Percentiles rank a stretch among this genome's conserved stretches.
These are phyloP conservation scores for Carollia perspicillata DNA, from an alignment of 2,113 vertebrate species.

Conservation along the genomic window DNA sequence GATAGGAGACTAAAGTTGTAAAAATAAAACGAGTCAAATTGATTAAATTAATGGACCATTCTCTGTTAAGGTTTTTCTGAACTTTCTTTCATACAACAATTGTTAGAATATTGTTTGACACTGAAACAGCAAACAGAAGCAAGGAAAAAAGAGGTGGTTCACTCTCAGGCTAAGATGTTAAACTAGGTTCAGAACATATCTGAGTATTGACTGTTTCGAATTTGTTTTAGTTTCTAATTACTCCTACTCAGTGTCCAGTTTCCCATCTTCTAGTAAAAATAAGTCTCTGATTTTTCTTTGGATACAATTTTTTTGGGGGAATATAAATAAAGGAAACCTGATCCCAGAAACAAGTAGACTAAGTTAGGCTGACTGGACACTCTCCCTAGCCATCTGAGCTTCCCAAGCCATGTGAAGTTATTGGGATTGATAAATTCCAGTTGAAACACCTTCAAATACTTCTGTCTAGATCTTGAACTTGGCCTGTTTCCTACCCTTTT, in stretches of 20 bases:
- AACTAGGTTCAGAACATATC: neutral
- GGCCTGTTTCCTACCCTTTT: neutral
- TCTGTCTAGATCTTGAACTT: neutral
- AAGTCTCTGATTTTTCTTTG: neutral
- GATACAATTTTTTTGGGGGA: neutral
- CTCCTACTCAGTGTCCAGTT: neutral
- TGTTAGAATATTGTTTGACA: neutral
- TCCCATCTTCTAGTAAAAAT: neutral
- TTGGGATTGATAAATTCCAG: neutral
- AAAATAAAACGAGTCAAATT: neutral
- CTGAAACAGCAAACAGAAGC: neutral
- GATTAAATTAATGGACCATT: neutral
- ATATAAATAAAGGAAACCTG: neutral
- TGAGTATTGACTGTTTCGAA: neutral
- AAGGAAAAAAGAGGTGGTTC: neutral
- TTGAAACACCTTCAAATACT: neutral
- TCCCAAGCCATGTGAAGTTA: neutral
- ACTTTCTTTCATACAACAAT: neutral
- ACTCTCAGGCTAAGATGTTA: neutral
- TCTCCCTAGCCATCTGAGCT: neutral
- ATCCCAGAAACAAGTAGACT: neutral
- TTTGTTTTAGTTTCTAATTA: neutral
- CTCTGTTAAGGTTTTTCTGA: neutral
- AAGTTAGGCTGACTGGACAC: neutral
- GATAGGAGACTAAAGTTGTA: neutral